These are phyloP conservation scores for Jordanella pulchra DNA, from an alignment of 2,797 vertebrate genomes.

Conservation along the genomic window DNA sequence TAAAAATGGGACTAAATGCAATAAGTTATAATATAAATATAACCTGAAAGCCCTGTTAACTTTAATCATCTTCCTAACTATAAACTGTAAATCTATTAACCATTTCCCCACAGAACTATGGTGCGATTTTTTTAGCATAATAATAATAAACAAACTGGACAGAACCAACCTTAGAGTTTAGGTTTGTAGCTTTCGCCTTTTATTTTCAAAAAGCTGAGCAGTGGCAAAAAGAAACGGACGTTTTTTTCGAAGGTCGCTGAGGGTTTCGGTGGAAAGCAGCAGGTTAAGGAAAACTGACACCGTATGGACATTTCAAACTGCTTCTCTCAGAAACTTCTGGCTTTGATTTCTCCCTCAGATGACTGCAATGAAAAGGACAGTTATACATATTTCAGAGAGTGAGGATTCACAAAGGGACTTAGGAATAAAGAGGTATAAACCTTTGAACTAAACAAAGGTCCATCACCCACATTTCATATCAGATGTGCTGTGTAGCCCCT, in stretches of 20 bases:
- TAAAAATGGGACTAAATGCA: background rate
- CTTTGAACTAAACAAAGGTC: conserved; percentile 99
- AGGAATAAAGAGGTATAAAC: conserved; percentile 97
- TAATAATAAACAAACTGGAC: background rate
- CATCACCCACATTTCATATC: conserved; percentile 88
- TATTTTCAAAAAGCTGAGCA: conserved; percentile 2
- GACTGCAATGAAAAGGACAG: conserved; percentile 97
- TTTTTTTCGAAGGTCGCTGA: conserved; percentile 55
- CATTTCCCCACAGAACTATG: too few relatives aligned
- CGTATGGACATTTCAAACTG: conserved; percentile 88
- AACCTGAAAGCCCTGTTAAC: background rate
- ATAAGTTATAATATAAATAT: too few relatives aligned
- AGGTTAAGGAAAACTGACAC: conserved; percentile 82
- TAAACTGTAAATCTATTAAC: too few relatives aligned
- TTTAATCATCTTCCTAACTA: background rate
- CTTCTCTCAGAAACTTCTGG: conserved; percentile 84
- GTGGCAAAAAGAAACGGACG: conserved; percentile 1
- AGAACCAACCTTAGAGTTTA: background rate
- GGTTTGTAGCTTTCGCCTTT: background rate
- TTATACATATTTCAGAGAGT: conserved; percentile 99
- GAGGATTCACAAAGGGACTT: conserved; percentile 95
- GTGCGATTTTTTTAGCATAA: background rate
- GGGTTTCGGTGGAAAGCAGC: conserved; percentile 58
- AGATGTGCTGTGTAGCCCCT: conserved; percentile 86
- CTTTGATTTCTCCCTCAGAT: conserved; percentile 95